These are phyloP conservation scores for Grallaria varia DNA, from an alignment of 2,113 vertebrate species.

Conservation along the genomic window DNA sequence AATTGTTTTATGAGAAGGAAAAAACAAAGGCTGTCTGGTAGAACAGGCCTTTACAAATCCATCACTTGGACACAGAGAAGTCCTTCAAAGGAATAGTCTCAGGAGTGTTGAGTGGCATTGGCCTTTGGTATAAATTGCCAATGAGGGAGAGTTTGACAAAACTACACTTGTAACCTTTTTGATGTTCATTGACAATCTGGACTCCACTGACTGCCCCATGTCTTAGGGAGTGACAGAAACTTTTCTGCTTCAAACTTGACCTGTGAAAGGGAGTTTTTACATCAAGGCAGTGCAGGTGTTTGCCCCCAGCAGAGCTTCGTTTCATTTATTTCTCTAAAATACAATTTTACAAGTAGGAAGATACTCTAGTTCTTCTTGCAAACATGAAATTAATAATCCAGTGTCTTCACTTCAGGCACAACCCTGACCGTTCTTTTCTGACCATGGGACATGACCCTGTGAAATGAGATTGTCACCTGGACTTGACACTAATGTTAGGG, in stretches of 20 bases:
- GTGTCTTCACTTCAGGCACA: background rate
- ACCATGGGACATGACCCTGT: rapidly evolving
- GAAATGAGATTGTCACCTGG: background rate
- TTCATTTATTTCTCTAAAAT: background rate
- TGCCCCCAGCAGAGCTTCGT: background rate
- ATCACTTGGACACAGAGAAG: rapidly evolving
- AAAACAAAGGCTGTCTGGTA: background rate
- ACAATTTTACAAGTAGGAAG: background rate
- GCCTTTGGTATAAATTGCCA: background rate
- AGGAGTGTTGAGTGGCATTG: rapidly evolving
- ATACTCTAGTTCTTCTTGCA: background rate
- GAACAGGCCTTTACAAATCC: background rate
- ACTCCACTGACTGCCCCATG: background rate
- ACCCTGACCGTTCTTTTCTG: background rate
- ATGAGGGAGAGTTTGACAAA: background rate
- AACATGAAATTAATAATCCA: background rate
- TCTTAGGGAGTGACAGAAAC: background rate
- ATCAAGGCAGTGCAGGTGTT: background rate
- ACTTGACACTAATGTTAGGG: rapidly evolving
- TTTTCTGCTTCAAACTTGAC: background rate
- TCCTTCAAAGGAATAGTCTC: background rate
- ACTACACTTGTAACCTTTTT: background rate
- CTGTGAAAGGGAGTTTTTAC: background rate
- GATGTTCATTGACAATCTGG: background rate
- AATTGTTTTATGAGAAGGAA: background rate